Conservation (phyloP, 2,888 invertebrate species). For the Drosophila neotestacea region DNA sequence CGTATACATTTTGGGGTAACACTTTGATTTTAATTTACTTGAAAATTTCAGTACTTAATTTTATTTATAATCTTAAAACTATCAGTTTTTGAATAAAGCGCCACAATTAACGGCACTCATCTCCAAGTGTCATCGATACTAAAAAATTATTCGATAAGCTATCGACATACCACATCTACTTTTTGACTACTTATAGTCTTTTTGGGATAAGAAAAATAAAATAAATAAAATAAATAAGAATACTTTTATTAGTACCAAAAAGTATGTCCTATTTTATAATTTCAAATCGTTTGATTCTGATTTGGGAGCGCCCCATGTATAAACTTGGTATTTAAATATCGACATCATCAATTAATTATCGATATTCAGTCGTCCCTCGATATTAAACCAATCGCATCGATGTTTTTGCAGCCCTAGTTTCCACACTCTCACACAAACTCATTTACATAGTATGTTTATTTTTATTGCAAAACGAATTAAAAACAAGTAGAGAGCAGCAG, state of each 20-base stretch:
- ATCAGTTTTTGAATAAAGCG: neutral
- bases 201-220: too few species aligned
- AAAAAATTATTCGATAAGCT: neutral
- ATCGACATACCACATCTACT: too few species aligned
- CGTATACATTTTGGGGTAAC: neutral
- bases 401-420: too few species aligned
- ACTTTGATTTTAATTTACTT: too few species aligned
- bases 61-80: neutral
- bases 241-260: too few species aligned
- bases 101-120: neutral
- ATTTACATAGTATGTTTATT: conserved; percentile 51
- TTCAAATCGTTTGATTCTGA: neutral
- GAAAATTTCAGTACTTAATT: too few species aligned
- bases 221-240: too few species aligned
- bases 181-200: neutral
- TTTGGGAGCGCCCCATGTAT: neutral
- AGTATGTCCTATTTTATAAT: too few species aligned
- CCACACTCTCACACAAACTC: conserved; percentile 20
- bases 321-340: conserved; percentile 3
- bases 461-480: conserved; percentile 59
- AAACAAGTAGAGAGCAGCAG: conserved; percentile 28
- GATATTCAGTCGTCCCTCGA: conserved; percentile 14
- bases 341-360: conserved; percentile 28
- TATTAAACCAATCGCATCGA: too few species aligned
- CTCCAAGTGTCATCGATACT: neutral